These are phyloP conservation scores for Lasioglossum oenotherae DNA, from an alignment of 2,888 invertebrate genomes.

Conservation along the genomic window DNA sequence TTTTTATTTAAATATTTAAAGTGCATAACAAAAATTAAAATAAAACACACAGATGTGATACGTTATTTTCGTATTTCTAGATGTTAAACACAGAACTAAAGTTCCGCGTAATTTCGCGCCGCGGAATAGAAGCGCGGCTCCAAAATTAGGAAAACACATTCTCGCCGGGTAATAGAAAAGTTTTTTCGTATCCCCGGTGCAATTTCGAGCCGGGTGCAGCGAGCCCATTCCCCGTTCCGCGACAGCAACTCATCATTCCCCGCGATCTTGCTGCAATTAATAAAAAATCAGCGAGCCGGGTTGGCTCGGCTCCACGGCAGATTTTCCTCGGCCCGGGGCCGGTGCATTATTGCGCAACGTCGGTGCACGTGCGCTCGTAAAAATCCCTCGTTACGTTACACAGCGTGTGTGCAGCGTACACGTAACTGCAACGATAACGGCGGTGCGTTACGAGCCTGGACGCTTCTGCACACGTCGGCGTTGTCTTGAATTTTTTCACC, in stretches of 20 bases:
- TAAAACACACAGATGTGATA: background rate
- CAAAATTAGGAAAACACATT: background rate
- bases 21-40: background rate
- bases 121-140: background rate
- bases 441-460: slow-evolving; percentile 50
- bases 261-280: slow-evolving; percentile 20
- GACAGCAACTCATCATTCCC: slow-evolving; percentile 3
- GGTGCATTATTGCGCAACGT: slow-evolving; percentile 32
- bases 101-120: background rate
- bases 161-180: background rate
- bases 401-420: slow-evolving; percentile 32
- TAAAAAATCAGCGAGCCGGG: background rate
- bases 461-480: slow-evolving; percentile 26
- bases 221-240: background rate
- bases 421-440: slow-evolving; percentile 62
- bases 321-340: slow-evolving; percentile 20
- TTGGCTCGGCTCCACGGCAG: slow-evolving; percentile 21
- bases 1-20: background rate
- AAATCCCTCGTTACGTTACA: slow-evolving; percentile 63
- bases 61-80: background rate
- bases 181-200: background rate
- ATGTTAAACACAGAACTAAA: background rate
- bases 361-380: slow-evolving; percentile 59
- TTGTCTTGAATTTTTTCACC: slow-evolving; percentile 54
- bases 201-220: background rate